Base-by-base conservation (phyloP, 2,113 vertebrate species). In the Phylloscopus trochilus region DNA sequence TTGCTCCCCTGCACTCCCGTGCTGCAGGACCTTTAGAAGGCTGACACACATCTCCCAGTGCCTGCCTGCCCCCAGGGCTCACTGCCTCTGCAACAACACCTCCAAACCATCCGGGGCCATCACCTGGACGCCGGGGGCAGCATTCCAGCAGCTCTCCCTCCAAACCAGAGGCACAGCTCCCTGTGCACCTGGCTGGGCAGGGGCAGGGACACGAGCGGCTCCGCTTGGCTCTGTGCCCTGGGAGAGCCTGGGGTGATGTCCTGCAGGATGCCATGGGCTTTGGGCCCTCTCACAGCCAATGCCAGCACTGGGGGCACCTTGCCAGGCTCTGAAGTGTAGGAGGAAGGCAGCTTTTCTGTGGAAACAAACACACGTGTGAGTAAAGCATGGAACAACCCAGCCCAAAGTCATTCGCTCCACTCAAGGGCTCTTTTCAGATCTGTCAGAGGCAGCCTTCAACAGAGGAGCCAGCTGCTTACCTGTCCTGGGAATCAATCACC, bases 121-220 rank as follows among this genome's bases (percentile, higher is more conserved):
- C 69, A 97, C 97, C 96, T 97, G 70, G 69, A 22, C 27, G 46
- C n/a, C 0, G 15, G 63, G 37, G 69, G 41, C 47, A 83, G 89
- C 67, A 77, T 27, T 53, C 47, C 58, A 47, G 91, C 60, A 80
- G 95, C 79, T 79, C 98, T 98, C 35, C 97, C 98, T 87, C 97
- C 97, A 12, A 98, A 98, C 97, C 97, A 98, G 26, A 98, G 83
- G 69, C 98, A 97, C 62, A 98, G 97, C 79, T 98, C 97, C 76
- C 94, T 92, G 72, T 97, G 93, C 47, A 97, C 67, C 4, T 6
- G 27, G 70, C 70, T 59, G 47, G 62, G 35, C 8, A 8, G 64
- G 55, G 97, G 88, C 23, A 96, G 85, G 91, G 55, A 93, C 56
- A 94, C 4, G 1, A 97, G 69, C 4, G 88, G 84, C 43, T 94